Base-by-base conservation (phyloP, 2,113 vertebrate genomes). In the Cichladusa arquata region DNA sequence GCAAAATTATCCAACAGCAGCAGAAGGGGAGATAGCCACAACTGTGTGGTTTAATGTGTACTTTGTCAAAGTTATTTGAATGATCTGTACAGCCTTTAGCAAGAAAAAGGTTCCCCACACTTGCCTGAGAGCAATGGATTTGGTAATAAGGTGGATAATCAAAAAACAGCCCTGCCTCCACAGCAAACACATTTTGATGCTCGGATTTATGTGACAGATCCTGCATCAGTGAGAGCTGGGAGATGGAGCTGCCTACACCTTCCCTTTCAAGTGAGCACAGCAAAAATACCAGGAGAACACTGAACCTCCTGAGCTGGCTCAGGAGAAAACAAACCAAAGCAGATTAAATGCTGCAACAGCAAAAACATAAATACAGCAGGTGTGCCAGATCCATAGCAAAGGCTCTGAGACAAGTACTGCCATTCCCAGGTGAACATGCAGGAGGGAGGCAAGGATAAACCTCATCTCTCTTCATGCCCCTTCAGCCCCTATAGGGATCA, bases 201-300 rank as follows among this genome's bases (percentile, higher is more conserved):
- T 88, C 2, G 26, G 85, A 93, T 94, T 90, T 90, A 61, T 80
- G 58, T 88, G 76, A 83, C 82, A 92, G 22, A 69, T 50, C 60
- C 76, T 71, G 53, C 3, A 1, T 57, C 81, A 94, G 48, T 36
- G 14, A 24, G 74, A 92, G 67, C 54, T 62, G 64, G n/a, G 90
- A 95, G 90, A 74, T n/a, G 57, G 74, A 86, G 81, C 86, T 93
- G 88, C 80, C 82, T 66, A 83, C 86, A 81, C 67, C 82, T 83
- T 50, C 61, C 85, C 85, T 94, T 94, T 62, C 83, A 77, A 78
- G 80, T 7, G 40, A 91, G 28, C 61, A 51, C 70, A 69, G 61
- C 14, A 69, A 66, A 94, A 93, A 83, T 31, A 80, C 47, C 64
- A 54, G 36, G n/a, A 82, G 38, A 70, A 44, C 82, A 42, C 2